Conservation (phyloP, 2,888 invertebrate genomes). For the Osedax frankpressi region DNA sequence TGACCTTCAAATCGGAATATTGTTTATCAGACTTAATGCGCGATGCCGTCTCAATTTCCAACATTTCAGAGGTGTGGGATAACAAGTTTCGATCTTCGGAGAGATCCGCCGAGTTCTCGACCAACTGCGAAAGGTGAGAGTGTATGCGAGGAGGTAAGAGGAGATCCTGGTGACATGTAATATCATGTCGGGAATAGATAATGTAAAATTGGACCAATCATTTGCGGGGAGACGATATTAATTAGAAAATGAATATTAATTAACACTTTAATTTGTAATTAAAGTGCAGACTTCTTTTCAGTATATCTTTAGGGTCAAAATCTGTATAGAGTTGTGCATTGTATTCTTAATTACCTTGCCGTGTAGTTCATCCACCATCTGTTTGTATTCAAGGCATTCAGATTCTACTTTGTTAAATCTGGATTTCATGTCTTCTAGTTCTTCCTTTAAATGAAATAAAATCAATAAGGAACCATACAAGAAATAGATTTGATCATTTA, state of each 20-base stretch:
- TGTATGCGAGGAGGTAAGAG: too few species aligned
- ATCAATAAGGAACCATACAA: too few species aligned
- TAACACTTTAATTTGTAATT: too few species aligned
- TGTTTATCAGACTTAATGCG: constrained; percentile 49
- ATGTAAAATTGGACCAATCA: too few species aligned
- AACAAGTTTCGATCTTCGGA: constrained; percentile 83
- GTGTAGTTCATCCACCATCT: constrained; percentile 76
- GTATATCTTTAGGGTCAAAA: too few species aligned
- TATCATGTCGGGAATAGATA: too few species aligned
- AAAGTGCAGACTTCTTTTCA: too few species aligned
- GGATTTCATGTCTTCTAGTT: constrained; percentile 64
- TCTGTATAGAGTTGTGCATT: too few species aligned
- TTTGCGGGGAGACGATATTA: too few species aligned
- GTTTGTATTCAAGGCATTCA: constrained; percentile 70
- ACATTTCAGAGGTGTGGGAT: constrained; percentile 71
- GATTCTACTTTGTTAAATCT: constrained; percentile 76
- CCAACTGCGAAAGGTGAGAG: not conserved
- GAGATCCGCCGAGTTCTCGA: constrained; percentile 72
- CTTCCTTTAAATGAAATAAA: constrained; percentile 55
- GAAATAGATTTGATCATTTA: too few species aligned
- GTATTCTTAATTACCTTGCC: constrained; percentile 72
- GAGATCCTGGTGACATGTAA: too few species aligned
- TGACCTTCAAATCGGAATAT: not conserved
- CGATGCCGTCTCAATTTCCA: constrained; percentile 78
- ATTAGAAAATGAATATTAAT: too few species aligned